phyloP scores from a whole-genome alignment of 2,113 vertebrate species.

The Murina feae region DNA sequence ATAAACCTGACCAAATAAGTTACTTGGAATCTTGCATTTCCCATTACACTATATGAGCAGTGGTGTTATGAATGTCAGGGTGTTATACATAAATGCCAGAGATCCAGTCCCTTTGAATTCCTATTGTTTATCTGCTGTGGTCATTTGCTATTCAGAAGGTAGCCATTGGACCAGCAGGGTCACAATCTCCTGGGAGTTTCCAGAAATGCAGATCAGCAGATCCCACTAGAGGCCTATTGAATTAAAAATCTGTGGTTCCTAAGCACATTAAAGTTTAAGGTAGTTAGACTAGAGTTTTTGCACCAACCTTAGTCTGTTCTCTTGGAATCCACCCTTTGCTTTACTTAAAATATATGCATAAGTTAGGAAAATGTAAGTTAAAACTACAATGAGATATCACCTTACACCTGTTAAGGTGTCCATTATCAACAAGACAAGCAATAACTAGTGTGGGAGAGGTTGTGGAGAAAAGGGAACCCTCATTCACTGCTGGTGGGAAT shows the following conservation, averaged over 20 bases:
- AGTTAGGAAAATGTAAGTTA: too few species aligned
- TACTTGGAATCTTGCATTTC: neutral
- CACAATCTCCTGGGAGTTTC: neutral
- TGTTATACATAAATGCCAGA: neutral
- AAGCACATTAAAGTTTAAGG: neutral
- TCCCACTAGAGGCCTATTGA: neutral
- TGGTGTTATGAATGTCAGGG: neutral
- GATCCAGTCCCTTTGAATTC: neutral
- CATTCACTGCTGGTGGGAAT: too few species aligned
- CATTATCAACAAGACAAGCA: too few species aligned
- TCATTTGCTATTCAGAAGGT: neutral
- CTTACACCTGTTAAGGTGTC: too few species aligned
- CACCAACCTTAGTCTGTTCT: neutral
- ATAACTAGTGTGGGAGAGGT: too few species aligned
- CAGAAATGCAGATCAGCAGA: neutral
- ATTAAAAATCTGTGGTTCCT: neutral
- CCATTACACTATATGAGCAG: neutral
- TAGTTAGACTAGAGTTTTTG: neutral
- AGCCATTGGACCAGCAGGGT: neutral
- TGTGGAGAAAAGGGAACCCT: too few species aligned
- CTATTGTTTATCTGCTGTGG: neutral
- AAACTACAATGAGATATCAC: too few species aligned
- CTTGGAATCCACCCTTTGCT: neutral
- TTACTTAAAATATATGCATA: neutral
- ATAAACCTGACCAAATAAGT: neutral